Evolutionary conservation across 2,888 invertebrate species (phyloP), one percentile per base, ranked within the genome.

Genomic region (Yponomeuta evonymella): DNA sequence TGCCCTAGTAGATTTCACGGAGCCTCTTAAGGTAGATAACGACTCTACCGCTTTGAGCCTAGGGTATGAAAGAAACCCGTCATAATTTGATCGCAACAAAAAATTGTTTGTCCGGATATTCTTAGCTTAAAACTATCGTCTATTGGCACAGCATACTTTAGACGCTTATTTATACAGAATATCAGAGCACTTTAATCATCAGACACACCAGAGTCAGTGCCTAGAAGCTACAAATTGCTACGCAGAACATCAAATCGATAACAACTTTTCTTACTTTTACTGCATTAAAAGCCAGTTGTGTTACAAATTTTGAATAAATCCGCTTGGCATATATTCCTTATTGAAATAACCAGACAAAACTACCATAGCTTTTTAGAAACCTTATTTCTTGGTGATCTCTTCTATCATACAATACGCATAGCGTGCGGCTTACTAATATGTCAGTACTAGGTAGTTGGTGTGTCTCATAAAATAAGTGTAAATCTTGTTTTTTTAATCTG

Each of bases 401-500:
- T 43, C 43, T 8, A 8, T 43, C 43, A 43, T 43, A 43, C 43
- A 8, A 43, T 43, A 43, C 12, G 15, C 6, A 58, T 2, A 15
- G 12, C 51, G 12, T 2, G 51, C 4, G 51, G 15, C 15, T 58
- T 9, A 3, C 51, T 58, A 58, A 6, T 15, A 58, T 63, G 23
- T 58, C 51, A 58, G 12, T 58, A 12, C 12, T 58, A 8, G 51
- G 3, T 58, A 3, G 12, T 51, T 51, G 51, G 2, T 10, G 51
- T 58, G 51, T 23, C 29, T 30, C 65, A 65, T 33, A 33, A 30
- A 29, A 33, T 33, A 65, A 30, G 29, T 65, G 65, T 30, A 30
- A 64, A 58, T 43, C 64, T 64, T n/a, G 36, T 36, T 10, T 58
- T 58, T 58, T 58, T 58, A 58, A 58, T 58, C 51, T 58, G 51